Evolutionary conservation across 2,113 vertebrate genomes (phyloP), one percentile per base, ranked within the genome.

Genomic region (Calypte anna): DNA sequence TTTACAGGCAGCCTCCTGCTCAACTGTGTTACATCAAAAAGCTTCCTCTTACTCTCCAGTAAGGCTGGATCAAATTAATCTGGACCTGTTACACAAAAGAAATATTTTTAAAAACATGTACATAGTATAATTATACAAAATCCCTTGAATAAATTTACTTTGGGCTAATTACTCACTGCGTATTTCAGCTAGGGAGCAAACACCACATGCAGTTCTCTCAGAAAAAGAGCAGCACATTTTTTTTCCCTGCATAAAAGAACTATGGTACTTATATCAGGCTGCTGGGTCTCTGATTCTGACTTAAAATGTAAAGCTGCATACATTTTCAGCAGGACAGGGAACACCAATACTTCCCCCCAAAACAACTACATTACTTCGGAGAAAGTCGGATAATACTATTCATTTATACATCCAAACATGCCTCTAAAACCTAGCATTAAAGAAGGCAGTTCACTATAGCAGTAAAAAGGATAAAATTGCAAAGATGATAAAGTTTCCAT

Each of bases 231-330:
- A 91, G 85, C 76, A 4, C 17, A 78, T 50, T 21, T 0, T 0
- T 24, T 90, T 82, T 63, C 18, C 4, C 36, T 3, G 2, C 2
- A 0, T 22, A 20, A 78, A 33, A 89, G 38, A 58, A 75, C 2
- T 2, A n/a, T 40, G 33, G 24, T 58, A 36, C 50, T 55, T 59
- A 30, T 0, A 1, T 57, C 36, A n/a, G 2, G 14, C 23, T 62
- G 16, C 22, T 10, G 9, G 62, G 27, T 67, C 21, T 81, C 81
- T 0, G 0, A 61, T n/a, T 27, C 2, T 1, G 10, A 74, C 44
- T 84, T 75, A 63, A 90, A 81, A 81, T 13, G 6, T n/a, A 30
- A 75, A 78, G 46, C n/a, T 82, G 82, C 17, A 27, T 10, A 43
- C 15, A 14, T 0, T 4, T 64, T 46, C 51, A 44, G 17, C 50